Base-by-base conservation (phyloP, 2,113 vertebrate genomes). In the Helogale parvula region DNA sequence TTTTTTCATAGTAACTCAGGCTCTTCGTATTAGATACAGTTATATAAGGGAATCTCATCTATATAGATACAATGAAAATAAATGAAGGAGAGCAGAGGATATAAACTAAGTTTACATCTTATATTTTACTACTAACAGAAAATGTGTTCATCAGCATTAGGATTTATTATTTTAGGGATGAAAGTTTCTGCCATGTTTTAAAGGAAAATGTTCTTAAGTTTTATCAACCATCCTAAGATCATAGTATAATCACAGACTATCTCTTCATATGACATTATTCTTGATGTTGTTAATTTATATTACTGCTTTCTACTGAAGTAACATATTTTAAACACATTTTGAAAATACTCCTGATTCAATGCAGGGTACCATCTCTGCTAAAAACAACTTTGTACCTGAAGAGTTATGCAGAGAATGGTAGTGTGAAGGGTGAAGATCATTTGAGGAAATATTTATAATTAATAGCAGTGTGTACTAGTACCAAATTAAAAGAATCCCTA, bases 321-420 rank as follows among this genome's bases (percentile, higher is more conserved):
- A 74, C 84, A 14, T 66, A 33, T n/a, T 88, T 77, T 72, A 50
- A 88, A 87, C 19, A 93, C 3, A 76, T 72, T 89, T 86, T 84
- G 12, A 84, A 95, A 68, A 77, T 47, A 52, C 2, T 80, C 27
- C 83, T 83, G 13, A 79, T 90, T 82, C 38, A 84, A 23, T 72
- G 7, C 2, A 88, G 54, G 63, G 10, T 10, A 86, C 33, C 25
- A 79, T 79, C 29, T 89, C 25, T 93, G 31, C 25, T 88, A 35
- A 93, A 97, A 74, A 96, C 16, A 66, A 72, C 13, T 72, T 91
- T 68, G n/a, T 47, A 33, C 19, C 21, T 93, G 47, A 81, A 92
- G 27, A 87, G 0, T 54, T 23, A 84, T 69, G 94, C 38, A 87
- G 33, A 79, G 15, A 90, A 74, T 35, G 21, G 2, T 69, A 31